phyloP scores from a whole-genome alignment of 1,140 invertebrate genomes.

The Drosophila albomicans region DNA sequence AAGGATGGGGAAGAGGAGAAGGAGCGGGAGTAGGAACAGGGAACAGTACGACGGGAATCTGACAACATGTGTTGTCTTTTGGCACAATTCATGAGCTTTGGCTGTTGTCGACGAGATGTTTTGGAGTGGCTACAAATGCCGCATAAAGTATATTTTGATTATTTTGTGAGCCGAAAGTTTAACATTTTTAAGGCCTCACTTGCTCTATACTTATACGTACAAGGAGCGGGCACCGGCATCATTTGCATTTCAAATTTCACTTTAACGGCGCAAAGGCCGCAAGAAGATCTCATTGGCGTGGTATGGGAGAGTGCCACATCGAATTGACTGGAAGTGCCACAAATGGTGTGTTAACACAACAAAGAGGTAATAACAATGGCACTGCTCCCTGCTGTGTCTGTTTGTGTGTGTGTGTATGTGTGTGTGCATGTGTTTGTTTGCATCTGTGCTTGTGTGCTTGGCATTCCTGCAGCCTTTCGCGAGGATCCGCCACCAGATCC shows the following conservation, averaged over 20 bases:
- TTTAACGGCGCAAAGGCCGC: conserved; percentile 56
- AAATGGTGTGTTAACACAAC: conserved; percentile 82
- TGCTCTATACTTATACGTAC: not conserved
- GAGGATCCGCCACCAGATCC: conserved; percentile 28
- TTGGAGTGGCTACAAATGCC: conserved; percentile 53
- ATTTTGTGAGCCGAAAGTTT: conserved; percentile 71
- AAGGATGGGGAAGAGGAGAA: not conserved
- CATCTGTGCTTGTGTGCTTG: conserved; percentile 1
- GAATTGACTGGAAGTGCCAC: conserved; percentile 73
- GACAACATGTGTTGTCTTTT: conserved; percentile 38
- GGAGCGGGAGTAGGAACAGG: not conserved
- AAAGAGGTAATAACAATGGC: conserved; percentile 82
- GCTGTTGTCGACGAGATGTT: conserved; percentile 35
- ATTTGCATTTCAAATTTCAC: conserved; percentile 79
- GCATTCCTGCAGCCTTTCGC: conserved; percentile 57
- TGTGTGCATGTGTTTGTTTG: conserved; percentile 16
- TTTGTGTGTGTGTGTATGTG: not conserved
- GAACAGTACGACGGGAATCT: not conserved
- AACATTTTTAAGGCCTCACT: conserved; percentile 60
- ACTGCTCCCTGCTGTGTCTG: conserved; percentile 41
- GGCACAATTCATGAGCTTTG: conserved; percentile 55
- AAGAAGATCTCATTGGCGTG: conserved; percentile 30
- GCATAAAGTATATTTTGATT: conserved; percentile 81
- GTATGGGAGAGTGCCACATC: conserved; percentile 24
- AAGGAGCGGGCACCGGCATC: conserved; percentile 18